Conservation (phyloP, 2,888 invertebrate species). For the Rotaria sp. region DNA sequence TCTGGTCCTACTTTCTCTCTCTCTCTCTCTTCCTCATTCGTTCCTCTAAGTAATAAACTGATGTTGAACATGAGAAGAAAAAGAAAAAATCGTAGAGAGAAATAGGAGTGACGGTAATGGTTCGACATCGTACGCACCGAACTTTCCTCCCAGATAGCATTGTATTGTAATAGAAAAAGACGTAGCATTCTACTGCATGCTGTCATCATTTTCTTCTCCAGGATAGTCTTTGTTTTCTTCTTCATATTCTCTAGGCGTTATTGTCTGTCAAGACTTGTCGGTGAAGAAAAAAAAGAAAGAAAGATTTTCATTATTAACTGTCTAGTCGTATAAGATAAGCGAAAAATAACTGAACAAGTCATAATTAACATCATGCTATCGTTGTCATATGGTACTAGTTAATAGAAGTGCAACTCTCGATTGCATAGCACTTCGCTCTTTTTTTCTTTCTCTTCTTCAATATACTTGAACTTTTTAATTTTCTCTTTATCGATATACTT, state of each 20-base stretch:
- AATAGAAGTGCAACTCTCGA: not conserved
- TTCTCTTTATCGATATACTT: too few species aligned
- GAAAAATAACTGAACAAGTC: not conserved
- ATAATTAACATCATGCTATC: not conserved
- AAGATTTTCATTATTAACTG: not conserved
- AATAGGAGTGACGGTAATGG: not conserved
- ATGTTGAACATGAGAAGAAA: not conserved
- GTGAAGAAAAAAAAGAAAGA: not conserved
- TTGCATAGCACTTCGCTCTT: not conserved
- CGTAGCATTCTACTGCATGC: not conserved
- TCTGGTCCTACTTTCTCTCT: not conserved
- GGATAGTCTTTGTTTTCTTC: not conserved
- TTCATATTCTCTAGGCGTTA: not conserved
- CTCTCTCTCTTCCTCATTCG: not conserved
- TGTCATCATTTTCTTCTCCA: not conserved
- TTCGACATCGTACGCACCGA: not conserved
- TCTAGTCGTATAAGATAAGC: not conserved
- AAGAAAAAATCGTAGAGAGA: not conserved
- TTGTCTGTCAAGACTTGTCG: not conserved
- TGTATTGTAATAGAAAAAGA: not conserved
- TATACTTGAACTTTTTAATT: too few species aligned
- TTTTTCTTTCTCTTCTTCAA: not conserved
- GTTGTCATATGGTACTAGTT: not conserved
- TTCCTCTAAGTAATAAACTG: not conserved
- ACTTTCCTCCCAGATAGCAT: not conserved